Evolutionary conservation across 2,888 invertebrate species (phyloP).

Genomic region (Cotesia congregata): DNA sequence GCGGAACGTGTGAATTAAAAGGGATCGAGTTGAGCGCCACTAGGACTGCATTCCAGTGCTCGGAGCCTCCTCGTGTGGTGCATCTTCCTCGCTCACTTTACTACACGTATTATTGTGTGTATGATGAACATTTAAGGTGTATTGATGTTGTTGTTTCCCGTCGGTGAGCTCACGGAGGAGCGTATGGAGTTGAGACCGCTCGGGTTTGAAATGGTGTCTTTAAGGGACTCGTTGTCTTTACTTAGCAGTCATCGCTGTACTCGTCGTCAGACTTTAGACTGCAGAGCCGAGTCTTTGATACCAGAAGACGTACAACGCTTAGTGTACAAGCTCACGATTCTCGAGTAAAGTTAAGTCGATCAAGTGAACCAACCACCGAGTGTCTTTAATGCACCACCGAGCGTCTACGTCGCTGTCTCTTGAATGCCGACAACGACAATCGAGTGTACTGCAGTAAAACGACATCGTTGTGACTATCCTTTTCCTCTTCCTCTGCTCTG

Average conservation of each 20-base stretch:
- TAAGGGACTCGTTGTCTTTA: constrained; percentile 51
- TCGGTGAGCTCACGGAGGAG: constrained; percentile 37
- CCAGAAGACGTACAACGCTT: not conserved
- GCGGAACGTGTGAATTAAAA: constrained; percentile 63
- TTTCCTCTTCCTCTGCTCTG: constrained; percentile 24
- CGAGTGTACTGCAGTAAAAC: not conserved
- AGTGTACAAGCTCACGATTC: constrained; percentile 9
- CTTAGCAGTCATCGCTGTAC: constrained; percentile 37
- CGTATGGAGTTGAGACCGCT: constrained; percentile 46
- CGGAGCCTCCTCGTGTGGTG: constrained; percentile 57
- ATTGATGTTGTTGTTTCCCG: not conserved
- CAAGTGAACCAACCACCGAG: not conserved
- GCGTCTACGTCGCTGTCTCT: constrained; percentile 4
- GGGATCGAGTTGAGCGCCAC: constrained; percentile 69
- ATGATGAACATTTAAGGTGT: not conserved
- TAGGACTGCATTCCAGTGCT: constrained; percentile 69
- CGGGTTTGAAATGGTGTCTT: constrained; percentile 51
- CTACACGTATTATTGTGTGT: not conserved
- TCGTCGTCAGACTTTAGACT: constrained; percentile 24
- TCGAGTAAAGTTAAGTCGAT: constrained; percentile 11
- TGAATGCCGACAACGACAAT: not conserved
- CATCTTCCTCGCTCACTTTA: constrained; percentile 49
- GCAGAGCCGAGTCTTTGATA: not conserved
- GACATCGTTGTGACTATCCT: constrained; percentile 2
- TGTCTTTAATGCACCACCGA: constrained; percentile 2